Base-by-base conservation (phyloP, 2,888 invertebrate species). In the Ceratothoa steindachneri region DNA sequence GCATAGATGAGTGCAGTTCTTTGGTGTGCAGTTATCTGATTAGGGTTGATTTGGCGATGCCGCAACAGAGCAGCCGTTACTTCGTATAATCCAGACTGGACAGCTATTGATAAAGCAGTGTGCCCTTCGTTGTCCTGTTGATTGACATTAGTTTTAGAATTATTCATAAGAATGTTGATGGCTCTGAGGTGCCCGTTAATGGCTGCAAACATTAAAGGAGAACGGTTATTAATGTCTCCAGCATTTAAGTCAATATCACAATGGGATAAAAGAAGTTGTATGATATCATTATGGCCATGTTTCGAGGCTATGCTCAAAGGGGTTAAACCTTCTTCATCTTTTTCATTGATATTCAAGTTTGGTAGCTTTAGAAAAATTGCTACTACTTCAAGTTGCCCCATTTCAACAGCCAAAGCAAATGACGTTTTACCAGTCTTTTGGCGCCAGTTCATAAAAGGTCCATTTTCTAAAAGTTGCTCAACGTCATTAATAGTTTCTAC, bases 341-440 rank as follows among this genome's bases (percentile, higher is more conserved):
- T 30, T 29, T 79, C 76, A 65, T 79, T 79, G 1, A 79, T 74
- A 28, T 79, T 67, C n/a, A 79, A 22, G 1, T 65, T 74, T 28
- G 79, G 79, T n/a, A 79, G 72, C 51, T 74, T 15, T 30, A 79
- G 30, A 60, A 76, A 76, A 28, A 79, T 72, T 68, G 76, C 76
- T 19, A 79, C 79, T 0, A 79, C 76, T 67, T 79, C 79, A 1
- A 72, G 30, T 69, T 79, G 79, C 4, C 79, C 79, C 29, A 74
- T 76, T 27, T 76, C 79, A 30, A 79, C 76, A 12, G 79, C 67
- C 79, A 76, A 79, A 9, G 74, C 70, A 30, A 79, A 79, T 1
- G 76, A 76, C 22, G 79, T 79, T 55, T 79, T 79, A n/a, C 79
- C 79, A 2, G 75, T 79, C 55, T 76, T 79, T 24, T 75, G 76